phyloP scores from a whole-genome alignment of 1,140 invertebrate genomes.

The Drosophila ogumai region DNA sequence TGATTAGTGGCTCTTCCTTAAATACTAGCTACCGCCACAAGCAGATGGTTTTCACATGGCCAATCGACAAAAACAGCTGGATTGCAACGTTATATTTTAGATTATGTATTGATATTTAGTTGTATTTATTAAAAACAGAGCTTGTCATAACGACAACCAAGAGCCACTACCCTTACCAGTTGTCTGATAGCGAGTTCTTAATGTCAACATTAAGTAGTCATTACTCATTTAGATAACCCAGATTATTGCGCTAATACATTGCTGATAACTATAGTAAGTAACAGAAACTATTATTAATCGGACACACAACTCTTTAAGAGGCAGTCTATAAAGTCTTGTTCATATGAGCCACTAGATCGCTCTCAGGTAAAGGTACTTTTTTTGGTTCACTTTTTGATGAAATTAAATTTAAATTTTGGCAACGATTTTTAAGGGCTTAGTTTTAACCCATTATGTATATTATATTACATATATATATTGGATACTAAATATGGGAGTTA shows the following conservation, averaged over 20 bases:
- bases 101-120: neutral
- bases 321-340: neutral
- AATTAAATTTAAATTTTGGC: neutral
- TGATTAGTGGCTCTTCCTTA: constrained; percentile 6
- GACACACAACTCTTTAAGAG: neutral
- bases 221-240: constrained; percentile 32
- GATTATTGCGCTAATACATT: constrained; percentile 19
- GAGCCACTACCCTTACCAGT: constrained; percentile 1
- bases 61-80: constrained; percentile 34
- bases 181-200: constrained; percentile 32
- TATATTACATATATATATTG: too few relatives aligned
- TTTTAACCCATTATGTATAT: too few relatives aligned
- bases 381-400: neutral
- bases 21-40: constrained; percentile 5
- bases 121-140: neutral
- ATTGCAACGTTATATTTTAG: neutral
- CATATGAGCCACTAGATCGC: neutral
- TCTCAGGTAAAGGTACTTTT: neutral
- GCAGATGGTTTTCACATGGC: neutral
- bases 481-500: neutral
- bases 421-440: neutral
- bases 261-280: neutral
- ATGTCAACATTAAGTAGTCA: constrained; percentile 42
- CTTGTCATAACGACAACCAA: constrained; percentile 12
- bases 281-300: neutral